Evolutionary conservation across 2,888 invertebrate species (phyloP).

Genomic region (Rhogogaster chlorosoma): DNA sequence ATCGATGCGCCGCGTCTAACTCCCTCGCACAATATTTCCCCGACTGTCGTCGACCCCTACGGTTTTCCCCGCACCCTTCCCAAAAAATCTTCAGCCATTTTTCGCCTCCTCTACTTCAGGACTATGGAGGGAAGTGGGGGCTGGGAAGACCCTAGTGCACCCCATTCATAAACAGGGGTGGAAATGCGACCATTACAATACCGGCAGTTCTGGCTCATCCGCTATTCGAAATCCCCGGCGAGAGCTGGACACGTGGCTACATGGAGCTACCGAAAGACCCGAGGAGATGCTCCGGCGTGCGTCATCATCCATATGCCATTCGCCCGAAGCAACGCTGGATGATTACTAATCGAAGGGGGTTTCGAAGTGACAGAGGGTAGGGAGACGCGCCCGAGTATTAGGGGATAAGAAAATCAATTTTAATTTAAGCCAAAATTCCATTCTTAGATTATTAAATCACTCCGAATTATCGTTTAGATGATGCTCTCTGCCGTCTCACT

Average conservation of each 20-base stretch:
- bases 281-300: conserved; percentile 16
- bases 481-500: background rate
- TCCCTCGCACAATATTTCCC: conserved; percentile 48
- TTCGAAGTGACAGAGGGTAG: conserved; percentile 10
- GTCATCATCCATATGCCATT: conserved; percentile 41
- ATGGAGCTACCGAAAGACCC: background rate
- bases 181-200: background rate
- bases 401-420: background rate
- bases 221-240: background rate
- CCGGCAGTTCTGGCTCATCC: background rate
- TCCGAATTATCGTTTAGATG: background rate
- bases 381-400: background rate
- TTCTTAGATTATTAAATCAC: background rate
- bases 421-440: background rate
- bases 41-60: conserved; percentile 48
- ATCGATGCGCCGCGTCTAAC: conserved; percentile 68
- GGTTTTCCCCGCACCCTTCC: conserved; percentile 20
- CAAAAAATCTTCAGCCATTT: conserved; percentile 41
- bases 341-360: conserved; percentile 28
- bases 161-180: conserved; percentile 32
- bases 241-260: conserved; percentile 27
- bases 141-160: background rate
- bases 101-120: background rate
- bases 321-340: conserved; percentile 35
- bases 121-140: background rate